A percentile compares a stretch with the other conserved stretches of the same genome.
Conservation (phyloP, 2,888 invertebrate species). For the Zygaena filipendulae region DNA sequence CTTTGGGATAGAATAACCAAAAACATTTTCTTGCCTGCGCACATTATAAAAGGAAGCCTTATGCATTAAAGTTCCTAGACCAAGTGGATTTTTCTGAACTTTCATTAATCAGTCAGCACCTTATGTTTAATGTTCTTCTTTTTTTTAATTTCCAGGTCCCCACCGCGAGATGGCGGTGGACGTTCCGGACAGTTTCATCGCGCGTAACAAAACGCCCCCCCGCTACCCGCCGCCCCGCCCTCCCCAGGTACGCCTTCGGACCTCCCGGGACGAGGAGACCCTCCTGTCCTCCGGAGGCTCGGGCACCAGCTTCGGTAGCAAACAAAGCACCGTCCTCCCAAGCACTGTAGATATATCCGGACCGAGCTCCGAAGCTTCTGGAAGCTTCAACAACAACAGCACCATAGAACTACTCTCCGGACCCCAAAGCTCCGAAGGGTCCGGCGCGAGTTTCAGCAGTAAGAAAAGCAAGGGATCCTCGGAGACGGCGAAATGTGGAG, state of each 20-base stretch:
- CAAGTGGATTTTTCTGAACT: too few relatives aligned
- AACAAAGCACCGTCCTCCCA: constrained; percentile 50
- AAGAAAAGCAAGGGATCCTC: constrained; percentile 54
- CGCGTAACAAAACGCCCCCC: constrained; percentile 90
- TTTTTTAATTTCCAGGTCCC: constrained; percentile 71
- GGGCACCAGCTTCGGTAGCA: constrained; percentile 55
- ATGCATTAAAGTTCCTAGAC: too few relatives aligned
- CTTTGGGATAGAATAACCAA: too few relatives aligned
- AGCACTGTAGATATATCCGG: constrained; percentile 39
- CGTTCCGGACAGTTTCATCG: constrained; percentile 94
- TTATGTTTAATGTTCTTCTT: constrained; percentile 4
- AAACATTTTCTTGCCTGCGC: too few relatives aligned
- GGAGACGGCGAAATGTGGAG: constrained; percentile 55
- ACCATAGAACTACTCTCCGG: constrained; percentile 48
- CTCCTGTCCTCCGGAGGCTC: constrained; percentile 53
- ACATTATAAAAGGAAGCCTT: too few relatives aligned
- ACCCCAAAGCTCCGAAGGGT: constrained; percentile 52
- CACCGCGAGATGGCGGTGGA: constrained; percentile 99
- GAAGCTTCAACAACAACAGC: constrained; percentile 50
- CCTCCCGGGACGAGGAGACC: constrained; percentile 60
- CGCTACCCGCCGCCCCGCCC: constrained; percentile 87
- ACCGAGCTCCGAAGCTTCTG: constrained; percentile 49
- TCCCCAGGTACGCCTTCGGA: constrained; percentile 69
- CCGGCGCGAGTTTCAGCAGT: constrained; percentile 50
- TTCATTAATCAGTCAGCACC: too few relatives aligned